Base-by-base conservation (phyloP, 2,113 vertebrate species). In the Neoarius graeffei region DNA sequence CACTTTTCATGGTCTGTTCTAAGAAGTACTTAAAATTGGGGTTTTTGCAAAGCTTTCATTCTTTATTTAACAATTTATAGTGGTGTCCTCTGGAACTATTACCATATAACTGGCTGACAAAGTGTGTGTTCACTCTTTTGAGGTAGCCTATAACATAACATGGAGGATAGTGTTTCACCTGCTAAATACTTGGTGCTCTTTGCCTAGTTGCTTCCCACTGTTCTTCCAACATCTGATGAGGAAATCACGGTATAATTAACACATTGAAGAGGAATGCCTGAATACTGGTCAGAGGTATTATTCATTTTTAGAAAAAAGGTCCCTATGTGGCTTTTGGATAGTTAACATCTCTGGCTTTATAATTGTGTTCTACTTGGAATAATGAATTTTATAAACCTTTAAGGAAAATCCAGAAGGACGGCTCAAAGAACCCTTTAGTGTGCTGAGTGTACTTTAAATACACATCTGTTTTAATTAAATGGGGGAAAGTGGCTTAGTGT, bases 101-200 rank as follows among this genome's bases (percentile, higher is more conserved):
- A 30, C 35, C 60, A 35, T 25, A 79, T 60, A 80, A 76, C 8
- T 87, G 66, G 7, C 54, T 76, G 59, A 25, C 54, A 81, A 59
- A 35, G 27, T 60, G 20, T 54, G 71, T 62, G 86, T 69, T 81
- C 81, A 84, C 56, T 52, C 73, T 74, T 42, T 35, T 52, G 15
- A 35, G 67, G 66, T 85, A 3, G 42, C 42, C 42, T 42, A 48
- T 62, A 83, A 87, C 81, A 87, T 85, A 83, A 89, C 88, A 79
- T 60, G 83, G 5, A 77, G 42, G 86, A 87, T 89, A 82, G 48
- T 80, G 86, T 90, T 91, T 91, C 83, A 90, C 89, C 89, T 89
- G 87, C 56, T 88, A 85, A 85, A 85, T 52, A 76, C 87, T 81
- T 74, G 82, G 23, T 74, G 74, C 62, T 86, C 27, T 50, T 73